Evolutionary conservation across 2,113 vertebrate genomes (phyloP), one percentile per base, ranked within the genome.

Genomic region (Semicossyphus pulcher): DNA sequence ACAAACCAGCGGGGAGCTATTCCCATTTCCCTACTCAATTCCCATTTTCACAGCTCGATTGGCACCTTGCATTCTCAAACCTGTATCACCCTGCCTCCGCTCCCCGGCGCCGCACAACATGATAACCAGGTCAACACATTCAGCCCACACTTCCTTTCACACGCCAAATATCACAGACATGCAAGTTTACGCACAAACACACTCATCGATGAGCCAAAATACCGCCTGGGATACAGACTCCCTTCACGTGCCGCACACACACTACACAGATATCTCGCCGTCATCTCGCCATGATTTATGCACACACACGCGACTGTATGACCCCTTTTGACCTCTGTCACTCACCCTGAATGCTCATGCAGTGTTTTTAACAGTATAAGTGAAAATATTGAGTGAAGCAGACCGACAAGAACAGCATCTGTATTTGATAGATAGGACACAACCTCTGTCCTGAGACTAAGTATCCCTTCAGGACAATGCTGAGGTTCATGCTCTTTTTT

Each of bases 1-100:
- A 82, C 81, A 88, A 87, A 84, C 58, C 82, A 80, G 78, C 9
- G 20, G 79, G 79, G 71, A 70, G 63, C 69, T 88, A 93, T 86
- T 92, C 90, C 91, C 92, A 87, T 91, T 93, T 92, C 91, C 90
- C 90, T 76, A 68, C 88, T 92, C 92, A 92, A 93, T 93, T 93
- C 88, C 84, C 85, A 85, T 84, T 91, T 93, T 91, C 86, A 88
- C 91, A 92, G 85, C 90, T 92, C 89, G 83, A 88, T 91, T 90
- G 91, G 80, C 89, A 86, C 89, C 85, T 86, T 41, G 31, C 73
- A 75, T 87, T 89, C 84, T 78, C 80, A 92, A 88, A 86, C 70
- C 72, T 71, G 85, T 52, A 63, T 71, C 71, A 26, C 75, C 44
- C 70, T 75, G 83, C 56, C 65, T 81, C 62, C 49, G 7, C 67